These are phyloP conservation scores for Toxotes jaculatrix DNA, from an alignment of 2,113 vertebrate genomes.

Conservation along the genomic window DNA sequence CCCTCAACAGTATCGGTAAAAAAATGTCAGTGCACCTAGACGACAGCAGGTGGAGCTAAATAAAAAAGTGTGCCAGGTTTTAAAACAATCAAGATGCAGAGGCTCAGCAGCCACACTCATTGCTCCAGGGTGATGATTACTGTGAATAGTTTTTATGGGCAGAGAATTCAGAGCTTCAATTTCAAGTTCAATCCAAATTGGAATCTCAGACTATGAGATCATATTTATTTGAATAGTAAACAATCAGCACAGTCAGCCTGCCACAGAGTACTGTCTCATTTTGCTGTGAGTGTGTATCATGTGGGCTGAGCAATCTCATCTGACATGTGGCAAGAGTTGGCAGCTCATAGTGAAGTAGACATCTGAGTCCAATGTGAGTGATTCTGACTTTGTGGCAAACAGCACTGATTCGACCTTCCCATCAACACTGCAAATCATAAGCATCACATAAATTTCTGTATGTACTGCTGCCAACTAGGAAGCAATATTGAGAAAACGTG, in stretches of 20 bases:
- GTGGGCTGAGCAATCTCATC: constrained; percentile 10
- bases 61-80: not conserved
- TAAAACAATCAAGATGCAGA: not conserved
- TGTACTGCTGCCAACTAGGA: not conserved
- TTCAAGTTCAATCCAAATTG: not conserved
- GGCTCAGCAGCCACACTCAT: not conserved
- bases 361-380: not conserved
- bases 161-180: not conserved
- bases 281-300: not conserved
- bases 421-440: not conserved
- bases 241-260: not conserved
- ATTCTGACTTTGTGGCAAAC: not conserved
- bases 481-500: not conserved
- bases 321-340: not conserved
- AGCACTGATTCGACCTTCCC: no score
- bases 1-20: not conserved
- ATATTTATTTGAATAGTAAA: not conserved
- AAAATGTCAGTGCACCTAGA: constrained; percentile 11
- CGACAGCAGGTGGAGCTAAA: constrained; percentile 74
- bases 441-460: not conserved
- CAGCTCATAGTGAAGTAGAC: not conserved
- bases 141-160: constrained; percentile 1
- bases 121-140: constrained; percentile 2
- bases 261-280: not conserved
- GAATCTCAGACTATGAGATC: not conserved